phyloP scores from a whole-genome alignment of 2,113 vertebrate species.

The Notiomystis cincta region DNA sequence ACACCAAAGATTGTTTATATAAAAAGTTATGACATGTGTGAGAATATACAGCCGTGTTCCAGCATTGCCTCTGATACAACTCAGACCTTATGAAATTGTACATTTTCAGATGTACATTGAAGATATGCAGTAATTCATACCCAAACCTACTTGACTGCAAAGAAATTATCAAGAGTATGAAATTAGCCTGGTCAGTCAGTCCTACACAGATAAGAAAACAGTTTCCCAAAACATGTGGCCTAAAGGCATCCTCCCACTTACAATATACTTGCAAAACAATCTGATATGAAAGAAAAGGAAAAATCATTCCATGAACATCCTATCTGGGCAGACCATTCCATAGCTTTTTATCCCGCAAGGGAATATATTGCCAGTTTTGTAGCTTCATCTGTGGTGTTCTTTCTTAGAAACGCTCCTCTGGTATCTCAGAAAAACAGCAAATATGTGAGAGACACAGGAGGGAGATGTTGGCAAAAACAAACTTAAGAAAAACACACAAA shows the following conservation, averaged over 20 bases:
- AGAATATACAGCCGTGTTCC: background rate
- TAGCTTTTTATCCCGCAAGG: background rate
- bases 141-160: background rate
- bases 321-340: background rate
- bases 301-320: background rate
- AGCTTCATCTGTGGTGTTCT: background rate
- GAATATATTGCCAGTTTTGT: background rate
- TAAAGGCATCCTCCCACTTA: background rate
- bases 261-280: background rate
- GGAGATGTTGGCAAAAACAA: conserved; percentile 16
- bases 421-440: conserved; percentile 1
- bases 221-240: background rate
- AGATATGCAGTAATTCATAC: background rate
- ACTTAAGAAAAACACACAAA: background rate
- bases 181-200: background rate
- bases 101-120: background rate
- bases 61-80: background rate
- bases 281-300: background rate
- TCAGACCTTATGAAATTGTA: background rate
- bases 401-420: background rate
- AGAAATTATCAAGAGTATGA: background rate
- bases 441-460: background rate
- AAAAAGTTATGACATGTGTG: background rate
- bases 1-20: background rate
- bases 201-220: background rate